These are phyloP conservation scores for Spodoptera picta DNA, from an alignment of 2,888 invertebrate genomes.

Conservation along the genomic window DNA sequence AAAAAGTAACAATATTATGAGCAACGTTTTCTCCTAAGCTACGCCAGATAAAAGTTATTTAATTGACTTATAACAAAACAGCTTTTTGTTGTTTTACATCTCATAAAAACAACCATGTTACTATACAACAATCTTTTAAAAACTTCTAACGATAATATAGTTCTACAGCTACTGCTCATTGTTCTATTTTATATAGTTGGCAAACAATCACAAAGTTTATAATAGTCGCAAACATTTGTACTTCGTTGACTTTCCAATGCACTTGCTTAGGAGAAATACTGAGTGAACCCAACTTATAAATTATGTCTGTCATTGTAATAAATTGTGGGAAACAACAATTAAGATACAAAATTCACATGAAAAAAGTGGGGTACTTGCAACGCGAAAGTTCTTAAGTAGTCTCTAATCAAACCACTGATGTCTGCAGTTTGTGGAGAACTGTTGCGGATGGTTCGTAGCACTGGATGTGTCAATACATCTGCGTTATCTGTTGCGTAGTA, in stretches of 20 bases:
- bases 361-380: slow-evolving; percentile 51
- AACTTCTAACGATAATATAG: slow-evolving; percentile 6
- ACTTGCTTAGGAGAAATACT: slow-evolving; percentile 10
- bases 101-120: neutral
- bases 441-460: slow-evolving; percentile 17
- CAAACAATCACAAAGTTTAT: slow-evolving; percentile 27
- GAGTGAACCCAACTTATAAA: slow-evolving; percentile 12
- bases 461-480: slow-evolving; percentile 16
- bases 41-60: no score
- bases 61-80: no score
- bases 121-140: slow-evolving; percentile 3
- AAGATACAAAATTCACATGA: slow-evolving; percentile 43
- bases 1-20: no score
- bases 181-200: slow-evolving; percentile 11
- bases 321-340: slow-evolving; percentile 33
- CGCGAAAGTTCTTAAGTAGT: slow-evolving; percentile 14
- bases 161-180: slow-evolving; percentile 10
- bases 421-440: slow-evolving; percentile 22
- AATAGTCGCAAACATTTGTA: slow-evolving; percentile 19
- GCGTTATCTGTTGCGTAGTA: slow-evolving; percentile 16
- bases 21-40: no score
- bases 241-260: slow-evolving; percentile 18
- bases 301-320: slow-evolving; percentile 5
- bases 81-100: no score
- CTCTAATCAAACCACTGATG: slow-evolving; percentile 32